Conservation (phyloP, 2,797 vertebrate genomes). For the Sebastolobus altivelis region DNA sequence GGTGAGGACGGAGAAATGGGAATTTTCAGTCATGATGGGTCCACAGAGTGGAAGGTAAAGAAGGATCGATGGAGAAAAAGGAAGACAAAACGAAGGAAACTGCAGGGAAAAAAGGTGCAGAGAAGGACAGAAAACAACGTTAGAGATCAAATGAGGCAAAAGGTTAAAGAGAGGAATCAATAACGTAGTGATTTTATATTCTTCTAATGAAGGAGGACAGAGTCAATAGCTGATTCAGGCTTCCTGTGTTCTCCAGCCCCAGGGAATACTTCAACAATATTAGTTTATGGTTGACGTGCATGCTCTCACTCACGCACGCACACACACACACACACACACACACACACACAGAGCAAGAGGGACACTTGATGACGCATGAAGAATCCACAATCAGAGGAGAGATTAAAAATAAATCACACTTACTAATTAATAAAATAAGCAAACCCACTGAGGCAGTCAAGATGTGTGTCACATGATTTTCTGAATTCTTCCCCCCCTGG, state of each 20-base stretch:
- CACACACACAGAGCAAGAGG: not conserved
- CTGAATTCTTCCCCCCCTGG: not conserved
- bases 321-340: not conserved
- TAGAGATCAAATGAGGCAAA: slow-evolving; percentile 62
- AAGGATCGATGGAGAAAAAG: not conserved
- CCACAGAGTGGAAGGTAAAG: not conserved
- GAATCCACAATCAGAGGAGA: slow-evolving; percentile 2
- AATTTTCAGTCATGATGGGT: not conserved
- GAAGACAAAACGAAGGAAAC: slow-evolving; percentile 19
- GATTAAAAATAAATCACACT: slow-evolving; percentile 34
- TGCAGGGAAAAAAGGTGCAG: slow-evolving; percentile 5
- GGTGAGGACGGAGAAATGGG: not conserved
- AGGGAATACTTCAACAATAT: slow-evolving; percentile 60
- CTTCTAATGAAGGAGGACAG: slow-evolving; percentile 71
- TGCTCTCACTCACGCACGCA: not conserved
- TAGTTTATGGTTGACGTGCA: slow-evolving; percentile 53
- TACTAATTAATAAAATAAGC: slow-evolving; percentile 46
- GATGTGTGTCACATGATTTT: slow-evolving; percentile 24
- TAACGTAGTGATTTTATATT: slow-evolving; percentile 62
- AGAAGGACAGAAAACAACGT: slow-evolving; percentile 37
- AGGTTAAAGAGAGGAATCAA: slow-evolving; percentile 69
- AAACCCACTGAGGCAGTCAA: not conserved
- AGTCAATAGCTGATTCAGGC: slow-evolving; percentile 65
- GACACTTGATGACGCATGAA: not conserved
- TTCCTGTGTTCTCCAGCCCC: slow-evolving; percentile 56